Evolutionary conservation across 2,113 vertebrate species (phyloP).

Genomic region (Ochotona princeps): DNA sequence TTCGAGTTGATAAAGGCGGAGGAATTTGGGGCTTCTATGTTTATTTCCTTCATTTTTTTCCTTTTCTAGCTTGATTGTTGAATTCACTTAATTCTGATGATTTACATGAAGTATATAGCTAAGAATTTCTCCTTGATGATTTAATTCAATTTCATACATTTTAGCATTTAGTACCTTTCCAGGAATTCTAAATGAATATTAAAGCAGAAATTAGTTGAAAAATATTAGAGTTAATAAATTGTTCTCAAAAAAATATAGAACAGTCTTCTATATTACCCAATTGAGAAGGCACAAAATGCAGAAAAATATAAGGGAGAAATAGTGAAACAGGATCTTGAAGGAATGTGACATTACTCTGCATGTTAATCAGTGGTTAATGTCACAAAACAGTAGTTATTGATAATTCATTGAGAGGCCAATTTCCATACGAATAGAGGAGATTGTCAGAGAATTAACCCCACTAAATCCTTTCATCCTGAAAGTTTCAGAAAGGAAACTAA

Average conservation of each 20-base stretch:
- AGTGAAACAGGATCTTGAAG: not conserved
- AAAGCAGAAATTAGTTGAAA: slow-evolving; percentile 40
- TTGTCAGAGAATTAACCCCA: not conserved
- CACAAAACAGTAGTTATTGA: not conserved
- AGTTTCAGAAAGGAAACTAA: not conserved
- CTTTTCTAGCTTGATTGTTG: slow-evolving; percentile 1
- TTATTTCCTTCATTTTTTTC: not conserved
- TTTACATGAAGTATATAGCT: slow-evolving; percentile 22
- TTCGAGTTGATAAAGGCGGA: not conserved
- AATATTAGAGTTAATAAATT: slow-evolving; percentile 19
- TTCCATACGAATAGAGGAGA: not conserved
- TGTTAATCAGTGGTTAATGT: slow-evolving; percentile 5
- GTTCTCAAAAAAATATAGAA: not conserved
- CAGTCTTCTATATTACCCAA: not conserved
- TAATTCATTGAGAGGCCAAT: not conserved
- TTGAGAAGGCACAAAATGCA: slow-evolving; percentile 9
- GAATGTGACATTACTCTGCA: not conserved
- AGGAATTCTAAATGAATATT: slow-evolving; percentile 34
- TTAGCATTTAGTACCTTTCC: not conserved
- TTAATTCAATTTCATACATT: slow-evolving; percentile 2
- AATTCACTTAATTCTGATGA: not conserved
- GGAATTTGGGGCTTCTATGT: not conserved
- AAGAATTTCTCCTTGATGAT: not conserved
- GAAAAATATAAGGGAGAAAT: not conserved
- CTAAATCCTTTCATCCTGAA: not conserved